phyloP scores from a whole-genome alignment of 2,113 vertebrate genomes.

The Phaethornis superciliosus region DNA sequence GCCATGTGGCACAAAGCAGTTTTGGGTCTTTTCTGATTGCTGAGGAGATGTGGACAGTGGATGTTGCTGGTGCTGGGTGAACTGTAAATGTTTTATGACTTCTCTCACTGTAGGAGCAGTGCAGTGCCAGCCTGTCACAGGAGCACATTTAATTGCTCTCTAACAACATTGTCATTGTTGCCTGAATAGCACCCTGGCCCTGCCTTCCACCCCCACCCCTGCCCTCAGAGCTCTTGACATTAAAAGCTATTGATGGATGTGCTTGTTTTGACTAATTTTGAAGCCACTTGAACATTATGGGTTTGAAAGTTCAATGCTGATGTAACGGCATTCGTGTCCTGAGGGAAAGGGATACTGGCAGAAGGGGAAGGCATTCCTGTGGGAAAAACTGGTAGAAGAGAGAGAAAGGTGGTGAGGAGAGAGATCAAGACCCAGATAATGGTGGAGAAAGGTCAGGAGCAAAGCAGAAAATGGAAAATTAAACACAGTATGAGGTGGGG shows the following conservation, averaged over 20 bases:
- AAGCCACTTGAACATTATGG: background rate
- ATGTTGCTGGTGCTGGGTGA: conserved; percentile 15
- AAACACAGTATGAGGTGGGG: no score
- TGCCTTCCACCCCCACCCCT: background rate
- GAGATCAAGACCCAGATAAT: background rate
- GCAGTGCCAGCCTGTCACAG: background rate
- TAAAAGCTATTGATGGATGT: conserved; percentile 48
- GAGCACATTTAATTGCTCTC: conserved; percentile 9
- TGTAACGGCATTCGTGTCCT: background rate
- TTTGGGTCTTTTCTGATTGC: background rate
- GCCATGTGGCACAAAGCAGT: background rate
- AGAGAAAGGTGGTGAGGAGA: background rate
- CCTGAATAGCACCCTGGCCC: background rate
- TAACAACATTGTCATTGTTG: conserved; percentile 40
- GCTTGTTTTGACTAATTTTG: conserved; percentile 34
- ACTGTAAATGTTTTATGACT: conserved; percentile 44
- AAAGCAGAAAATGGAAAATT: background rate
- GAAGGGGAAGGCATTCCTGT: background rate
- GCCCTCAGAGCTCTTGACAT: conserved; percentile 35
- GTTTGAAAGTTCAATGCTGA: conserved; percentile 40
- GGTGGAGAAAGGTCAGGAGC: background rate
- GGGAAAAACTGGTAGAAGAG: background rate
- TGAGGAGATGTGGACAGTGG: background rate
- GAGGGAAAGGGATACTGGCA: background rate
- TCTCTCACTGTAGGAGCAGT: background rate